Base-by-base conservation (phyloP, 2,797 vertebrate species). In the Pseudotriccus pelzelni region DNA sequence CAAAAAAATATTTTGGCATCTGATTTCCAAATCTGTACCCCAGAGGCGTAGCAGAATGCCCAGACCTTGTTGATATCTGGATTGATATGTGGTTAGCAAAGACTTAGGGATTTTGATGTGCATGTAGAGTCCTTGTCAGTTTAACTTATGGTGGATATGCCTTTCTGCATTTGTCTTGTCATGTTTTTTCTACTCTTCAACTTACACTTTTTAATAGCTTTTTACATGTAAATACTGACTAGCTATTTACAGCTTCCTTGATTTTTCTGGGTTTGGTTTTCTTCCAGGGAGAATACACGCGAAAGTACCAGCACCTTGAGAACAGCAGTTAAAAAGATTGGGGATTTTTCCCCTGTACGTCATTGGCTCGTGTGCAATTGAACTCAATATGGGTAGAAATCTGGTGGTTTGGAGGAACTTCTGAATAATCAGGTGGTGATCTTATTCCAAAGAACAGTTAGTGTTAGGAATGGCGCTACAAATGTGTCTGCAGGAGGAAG, bases 51-150 rank as follows among this genome's bases (percentile, higher is more conserved):
- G 72, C 69, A 47, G 83, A 73, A 46, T 59, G 22, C 55, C 69
- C 59, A 74, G 81, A 59, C 36, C 53, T 74, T 55, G 72, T 50
- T 90, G 78, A 30, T 80, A 89, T 0, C 83, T 25, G 0, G 3
- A 60, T 4, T 88, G 84, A 67, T 96, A 34, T 0, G 10, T 74
- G 75, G 27, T 70, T 56, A 79, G 81, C 4, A 5, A 59, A 69
- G 87, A 32, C 60, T 87, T 30, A 13, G 53, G 56, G 56, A 34
- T 37, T 88, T 67, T 94, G 87, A 91, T 95, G 79, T 74, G 70
- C 78, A 60, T 70, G 73, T 75, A 10, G 67, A 87, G 64, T 84
- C 75, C 89, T 93, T 95, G 85, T 95, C 94, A 86, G 78, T 90
- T 95, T 82, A 93, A 50, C 17, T 96, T 82, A 75, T 0, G 1